Evolutionary conservation across 1,140 invertebrate genomes (phyloP).

Genomic region (Megalonaias nervosa): DNA sequence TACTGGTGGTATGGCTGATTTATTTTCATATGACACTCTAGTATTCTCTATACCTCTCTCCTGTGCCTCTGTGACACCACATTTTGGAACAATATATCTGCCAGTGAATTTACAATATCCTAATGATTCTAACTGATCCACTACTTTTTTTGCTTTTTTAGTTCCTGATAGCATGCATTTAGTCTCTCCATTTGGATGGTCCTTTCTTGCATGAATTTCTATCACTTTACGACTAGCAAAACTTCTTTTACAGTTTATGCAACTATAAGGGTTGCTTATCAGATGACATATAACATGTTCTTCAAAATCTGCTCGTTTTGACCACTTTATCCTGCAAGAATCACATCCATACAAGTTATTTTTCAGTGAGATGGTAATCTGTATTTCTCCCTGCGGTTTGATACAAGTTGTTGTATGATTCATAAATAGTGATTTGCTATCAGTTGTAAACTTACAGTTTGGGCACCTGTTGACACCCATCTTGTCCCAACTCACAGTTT

Average conservation of each 20-base stretch:
- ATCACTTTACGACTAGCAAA: slow-evolving; percentile 24
- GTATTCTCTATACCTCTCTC: no score
- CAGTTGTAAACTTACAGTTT: slow-evolving; percentile 25
- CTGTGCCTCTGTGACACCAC: no score
- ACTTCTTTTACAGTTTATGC: slow-evolving; percentile 22
- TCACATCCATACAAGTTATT: not conserved
- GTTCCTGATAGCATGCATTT: slow-evolving; percentile 26
- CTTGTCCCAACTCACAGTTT: no score
- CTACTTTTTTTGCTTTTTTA: slow-evolving; percentile 13
- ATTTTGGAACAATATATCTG: no score
- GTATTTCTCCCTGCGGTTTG: not conserved
- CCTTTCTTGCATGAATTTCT: slow-evolving; percentile 19
- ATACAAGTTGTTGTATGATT: slow-evolving; percentile 21
- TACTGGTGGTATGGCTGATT: no score
- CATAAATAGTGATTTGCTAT: slow-evolving; percentile 13
- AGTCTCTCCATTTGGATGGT: slow-evolving; percentile 19
- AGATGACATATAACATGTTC: slow-evolving; percentile 32
- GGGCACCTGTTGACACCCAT: slow-evolving; percentile 9
- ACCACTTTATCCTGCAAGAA: slow-evolving; percentile 7
- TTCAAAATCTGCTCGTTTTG: slow-evolving; percentile 23
- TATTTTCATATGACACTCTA: no score
- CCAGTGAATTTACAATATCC: not conserved
- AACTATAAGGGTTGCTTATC: slow-evolving; percentile 19
- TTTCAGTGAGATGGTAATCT: no score
- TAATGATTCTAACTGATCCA: slow-evolving; percentile 4